These are phyloP conservation scores for Passer domesticus DNA, from an alignment of 2,113 vertebrate species.

Conservation along the genomic window DNA sequence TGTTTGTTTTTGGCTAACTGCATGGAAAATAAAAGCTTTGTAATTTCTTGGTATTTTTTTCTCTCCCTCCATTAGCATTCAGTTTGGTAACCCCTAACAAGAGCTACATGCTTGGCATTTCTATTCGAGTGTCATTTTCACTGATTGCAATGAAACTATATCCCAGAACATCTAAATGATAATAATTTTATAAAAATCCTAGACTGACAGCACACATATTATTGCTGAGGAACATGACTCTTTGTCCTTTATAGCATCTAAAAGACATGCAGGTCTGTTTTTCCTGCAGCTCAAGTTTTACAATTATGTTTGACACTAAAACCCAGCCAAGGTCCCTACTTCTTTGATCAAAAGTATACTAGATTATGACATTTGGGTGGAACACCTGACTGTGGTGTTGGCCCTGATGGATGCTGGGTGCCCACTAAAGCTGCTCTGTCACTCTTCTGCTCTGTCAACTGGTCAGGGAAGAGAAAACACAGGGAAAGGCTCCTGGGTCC, in stretches of 20 bases:
- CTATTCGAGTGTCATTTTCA: neutral
- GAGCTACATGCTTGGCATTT: neutral
- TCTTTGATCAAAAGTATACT: neutral
- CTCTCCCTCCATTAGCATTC: neutral
- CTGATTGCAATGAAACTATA: neutral
- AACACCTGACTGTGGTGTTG: neutral
- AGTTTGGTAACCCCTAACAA: neutral
- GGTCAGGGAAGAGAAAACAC: neutral
- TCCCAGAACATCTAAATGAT: neutral
- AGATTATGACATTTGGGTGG: neutral
- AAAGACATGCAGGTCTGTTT: neutral
- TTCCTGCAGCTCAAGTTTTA: neutral
- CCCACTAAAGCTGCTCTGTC: neutral
- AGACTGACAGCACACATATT: neutral
- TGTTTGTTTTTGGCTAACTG: conserved; percentile 18
- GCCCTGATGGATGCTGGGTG: neutral
- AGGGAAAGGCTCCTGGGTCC: neutral
- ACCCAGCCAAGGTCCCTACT: neutral
- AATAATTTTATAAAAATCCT: neutral
- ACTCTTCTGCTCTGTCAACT: neutral
- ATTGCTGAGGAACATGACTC: neutral
- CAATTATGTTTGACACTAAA: neutral
- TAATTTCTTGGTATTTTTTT: neutral
- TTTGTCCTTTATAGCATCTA: neutral
- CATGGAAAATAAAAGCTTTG: conserved; percentile 39